These are phyloP conservation scores for Diabrotica undecimpunctata DNA, from an alignment of 1,140 invertebrate genomes.

Conservation along the genomic window DNA sequence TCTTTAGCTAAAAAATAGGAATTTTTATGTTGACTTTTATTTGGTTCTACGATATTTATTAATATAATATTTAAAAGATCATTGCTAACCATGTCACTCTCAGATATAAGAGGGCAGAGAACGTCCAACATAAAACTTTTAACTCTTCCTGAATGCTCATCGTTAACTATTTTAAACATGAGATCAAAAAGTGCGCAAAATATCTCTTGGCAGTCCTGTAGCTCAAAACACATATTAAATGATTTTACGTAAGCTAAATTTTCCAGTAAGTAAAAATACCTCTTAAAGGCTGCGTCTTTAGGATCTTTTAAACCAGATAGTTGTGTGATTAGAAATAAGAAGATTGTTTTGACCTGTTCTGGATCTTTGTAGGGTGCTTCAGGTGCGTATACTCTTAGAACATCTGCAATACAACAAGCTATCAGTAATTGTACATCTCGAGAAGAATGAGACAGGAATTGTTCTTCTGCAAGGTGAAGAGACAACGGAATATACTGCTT, in stretches of 20 bases:
- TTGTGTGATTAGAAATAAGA: conserved; percentile 94
- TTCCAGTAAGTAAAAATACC: conserved; percentile 94
- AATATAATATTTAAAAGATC: conserved; percentile 92
- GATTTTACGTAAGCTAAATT: conserved; percentile 98
- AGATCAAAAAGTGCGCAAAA: conserved; percentile 90
- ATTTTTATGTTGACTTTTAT: conserved; percentile 86
- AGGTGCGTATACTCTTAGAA: conserved; percentile 96
- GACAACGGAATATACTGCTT: conserved; percentile 91
- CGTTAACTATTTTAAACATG: conserved; percentile 96
- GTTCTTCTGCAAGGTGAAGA: conserved; percentile 89
- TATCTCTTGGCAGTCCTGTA: conserved; percentile 96
- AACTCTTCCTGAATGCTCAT: conserved; percentile 93
- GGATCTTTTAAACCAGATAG: conserved; percentile 90
- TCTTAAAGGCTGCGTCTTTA: conserved; percentile 94
- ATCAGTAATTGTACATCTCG: conserved; percentile 92
- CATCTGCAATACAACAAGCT: conserved; percentile 96
- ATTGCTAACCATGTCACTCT: conserved; percentile 92
- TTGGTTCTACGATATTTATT: conserved; percentile 93
- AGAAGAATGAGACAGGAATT: conserved; percentile 84
- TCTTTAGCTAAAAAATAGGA: conserved; percentile 90
- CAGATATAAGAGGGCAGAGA: conserved; percentile 87
- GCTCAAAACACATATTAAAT: conserved; percentile 98
- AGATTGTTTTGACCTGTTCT: conserved; percentile 90
- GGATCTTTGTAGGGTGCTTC: conserved; percentile 96
- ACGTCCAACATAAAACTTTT: conserved; percentile 97